These are phyloP conservation scores for Pseudeuparius sepicola DNA, from an alignment of 2,888 invertebrate genomes.

Conservation along the genomic window DNA sequence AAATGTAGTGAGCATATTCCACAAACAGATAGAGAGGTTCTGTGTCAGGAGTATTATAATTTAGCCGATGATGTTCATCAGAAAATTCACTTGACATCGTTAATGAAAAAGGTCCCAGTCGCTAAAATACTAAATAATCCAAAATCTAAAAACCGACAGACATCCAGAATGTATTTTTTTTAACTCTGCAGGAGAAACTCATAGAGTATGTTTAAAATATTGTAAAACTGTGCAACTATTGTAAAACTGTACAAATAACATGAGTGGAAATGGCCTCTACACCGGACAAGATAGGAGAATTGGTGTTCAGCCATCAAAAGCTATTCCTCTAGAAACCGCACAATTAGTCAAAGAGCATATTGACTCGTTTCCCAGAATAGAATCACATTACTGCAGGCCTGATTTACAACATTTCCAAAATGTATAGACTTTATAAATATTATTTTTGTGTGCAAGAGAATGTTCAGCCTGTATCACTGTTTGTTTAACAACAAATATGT, in stretches of 20 bases:
- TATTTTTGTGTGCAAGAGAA: too few species aligned
- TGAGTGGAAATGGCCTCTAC: too few species aligned
- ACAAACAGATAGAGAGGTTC: constrained; percentile 7
- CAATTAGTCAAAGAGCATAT: constrained; percentile 11
- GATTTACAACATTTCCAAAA: too few species aligned
- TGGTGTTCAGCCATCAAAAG: constrained; percentile 3
- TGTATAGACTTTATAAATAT: too few species aligned
- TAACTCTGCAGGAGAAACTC: constrained; percentile 5
- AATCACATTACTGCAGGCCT: constrained; percentile 14
- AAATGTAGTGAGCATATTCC: constrained; percentile 12
- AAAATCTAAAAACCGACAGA: constrained; percentile 12
- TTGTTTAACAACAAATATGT: constrained; percentile 15
- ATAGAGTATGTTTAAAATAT: constrained; percentile 14
- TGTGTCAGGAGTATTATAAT: constrained; percentile 13
- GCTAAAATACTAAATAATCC: constrained; percentile 12
- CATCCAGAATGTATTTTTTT: constrained; percentile 10
- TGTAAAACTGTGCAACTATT: constrained; percentile 10
- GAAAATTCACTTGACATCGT: constrained; percentile 10
- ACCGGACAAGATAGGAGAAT: constrained; percentile 11
- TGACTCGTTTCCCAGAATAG: constrained; percentile 12
- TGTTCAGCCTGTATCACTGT: constrained; percentile 5
- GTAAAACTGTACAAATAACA: constrained; percentile 10
- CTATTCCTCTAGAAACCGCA: constrained; percentile 3
- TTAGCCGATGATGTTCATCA: constrained; percentile 10
- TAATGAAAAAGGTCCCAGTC: constrained; percentile 10